Evolutionary conservation across 2,797 vertebrate genomes (phyloP).

Genomic region (Rallus crepitans): DNA sequence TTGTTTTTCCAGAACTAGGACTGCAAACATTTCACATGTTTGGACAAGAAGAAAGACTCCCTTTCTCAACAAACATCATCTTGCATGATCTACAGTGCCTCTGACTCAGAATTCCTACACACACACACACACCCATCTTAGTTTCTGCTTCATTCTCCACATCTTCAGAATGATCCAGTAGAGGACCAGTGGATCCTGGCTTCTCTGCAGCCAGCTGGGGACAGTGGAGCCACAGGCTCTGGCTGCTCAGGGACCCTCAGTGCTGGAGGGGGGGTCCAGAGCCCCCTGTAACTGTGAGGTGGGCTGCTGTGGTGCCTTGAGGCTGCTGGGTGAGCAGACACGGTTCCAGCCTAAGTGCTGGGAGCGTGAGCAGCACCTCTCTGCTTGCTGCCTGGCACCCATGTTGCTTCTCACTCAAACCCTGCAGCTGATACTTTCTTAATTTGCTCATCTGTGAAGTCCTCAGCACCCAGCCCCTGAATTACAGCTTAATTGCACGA

Average conservation of each 20-base stretch:
- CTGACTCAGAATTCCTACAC: neutral
- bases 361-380: neutral
- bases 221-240: neutral
- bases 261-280: neutral
- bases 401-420: neutral
- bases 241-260: neutral
- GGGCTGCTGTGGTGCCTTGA: neutral
- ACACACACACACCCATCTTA: too few species aligned
- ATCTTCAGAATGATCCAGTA: neutral
- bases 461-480: neutral
- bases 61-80: neutral
- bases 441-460: slow-evolving; percentile 17
- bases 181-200: neutral
- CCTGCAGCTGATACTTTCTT: neutral
- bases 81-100: neutral
- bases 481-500: slow-evolving; percentile 6
- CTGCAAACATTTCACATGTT: neutral
- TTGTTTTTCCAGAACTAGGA: neutral
- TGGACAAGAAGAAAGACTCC: neutral
- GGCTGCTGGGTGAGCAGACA: neutral
- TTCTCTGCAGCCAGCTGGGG: neutral
- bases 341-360: neutral
- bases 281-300: accelerated
- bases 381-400: neutral
- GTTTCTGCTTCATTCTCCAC: neutral